Base-by-base conservation (phyloP, 2,888 invertebrate species). In the Congeria kusceri region DNA sequence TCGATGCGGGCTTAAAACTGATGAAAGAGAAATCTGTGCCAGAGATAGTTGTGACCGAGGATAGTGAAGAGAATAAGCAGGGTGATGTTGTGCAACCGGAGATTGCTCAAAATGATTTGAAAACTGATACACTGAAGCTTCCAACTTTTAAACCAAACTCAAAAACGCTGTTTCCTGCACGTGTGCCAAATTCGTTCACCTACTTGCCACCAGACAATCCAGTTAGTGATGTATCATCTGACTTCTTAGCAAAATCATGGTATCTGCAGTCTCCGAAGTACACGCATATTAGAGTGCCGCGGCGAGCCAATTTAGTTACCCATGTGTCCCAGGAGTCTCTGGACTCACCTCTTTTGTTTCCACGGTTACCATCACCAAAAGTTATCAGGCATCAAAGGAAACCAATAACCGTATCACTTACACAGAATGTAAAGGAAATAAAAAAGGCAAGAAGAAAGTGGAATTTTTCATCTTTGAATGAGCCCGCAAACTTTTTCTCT, bases 211-310 rank as follows among this genome's bases (percentile, higher is more conserved):
- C 29, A 20, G 53, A 44, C 1, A 61, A 70, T 29, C 39, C 39
- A 39, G 39, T 39, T 13, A 39, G 11, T 15, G 1, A 3, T 5
- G 9, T 15, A 39, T 39, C 39, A 39, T 39, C 39, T 3, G 39
- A 39, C 13, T 11, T 39, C 39, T 39, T 39, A 39, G 53, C 25
- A 13, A 58, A 44, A 23, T 29, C 57, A 32, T 47, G 64, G 28
- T 69, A 64, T 63, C 28, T 77, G 3, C 39, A 76, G 29, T 73
- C 72, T n/a, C 83, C 83, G 57, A 79, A 61, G 59, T 83, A 83
- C 39, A 83, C 77, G 7, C 83, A 83, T 66, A 71, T 83, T 62
- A 76, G 69, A 27, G 83, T 83, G 20, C 83, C 83, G 23, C 53
- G 73, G 7, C 57, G 59, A 25, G 39, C 53, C 18, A 3, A 28